Base-by-base conservation (phyloP, 2,113 vertebrate genomes). In the Cottus gobio region DNA sequence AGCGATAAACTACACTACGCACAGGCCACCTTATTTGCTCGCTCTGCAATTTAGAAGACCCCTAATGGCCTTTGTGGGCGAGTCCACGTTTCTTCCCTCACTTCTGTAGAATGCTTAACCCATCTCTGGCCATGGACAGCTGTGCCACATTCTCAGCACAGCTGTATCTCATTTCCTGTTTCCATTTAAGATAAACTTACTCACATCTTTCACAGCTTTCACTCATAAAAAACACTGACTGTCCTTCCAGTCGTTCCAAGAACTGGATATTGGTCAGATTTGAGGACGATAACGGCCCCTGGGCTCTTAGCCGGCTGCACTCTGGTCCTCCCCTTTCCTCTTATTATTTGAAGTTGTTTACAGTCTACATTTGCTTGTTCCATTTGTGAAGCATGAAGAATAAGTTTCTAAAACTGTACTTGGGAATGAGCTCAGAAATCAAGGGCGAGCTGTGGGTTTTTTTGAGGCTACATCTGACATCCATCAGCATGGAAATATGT, bases 91-190 rank as follows among this genome's bases (percentile, higher is more conserved):
- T 76, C 76, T 68, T 70, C 18, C 15, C 69, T 15, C 50, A 46
- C 71, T 85, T 71, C 64, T 66, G 82, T 90, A 79, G 73, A 88
- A 92, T 73, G 69, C 82, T 80, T 82, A 87, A 91, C 89, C 76
- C 84, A 68, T 93, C 84, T 74, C 87, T 90, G 83, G 90, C 85
- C 74, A 75, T 85, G 84, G 93, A 95, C 95, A 94, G 93, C 95
- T 95, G 94, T 89, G 91, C 83, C 90, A 91, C 90, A 93, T 95
- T 94, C 92, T 91, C 84, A 70, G 74, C 92, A 86, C 94, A 94
- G 92, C 93, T 95, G 93, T 88, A 91, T 85, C 89, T 87, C 89
- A 94, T 95, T 94, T 94, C 90, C 94, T 86, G 89, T 94, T 89
- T 92, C 91, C 92, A 94, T 91, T 94, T 92, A 81, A 91, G 90